Base-by-base conservation (phyloP, 2,113 vertebrate species). In the Prolemur simus region DNA sequence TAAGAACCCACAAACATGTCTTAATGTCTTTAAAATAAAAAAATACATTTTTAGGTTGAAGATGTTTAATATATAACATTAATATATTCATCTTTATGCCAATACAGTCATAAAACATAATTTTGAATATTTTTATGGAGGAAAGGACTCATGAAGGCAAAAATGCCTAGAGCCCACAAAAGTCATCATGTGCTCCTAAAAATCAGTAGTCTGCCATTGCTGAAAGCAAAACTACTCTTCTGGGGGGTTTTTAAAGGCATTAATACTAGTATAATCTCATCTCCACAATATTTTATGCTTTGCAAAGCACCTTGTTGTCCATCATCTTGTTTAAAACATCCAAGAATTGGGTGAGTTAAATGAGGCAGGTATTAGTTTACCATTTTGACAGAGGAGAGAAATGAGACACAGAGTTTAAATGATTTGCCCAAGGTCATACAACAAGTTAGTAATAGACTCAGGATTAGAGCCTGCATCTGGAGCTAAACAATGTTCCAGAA, bases 401-500 rank as follows among this genome's bases (percentile, higher is more conserved):
- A 86, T 73, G 47, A 84, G 20, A 85, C 37, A 52, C 20, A 85
- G 6, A 39, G 5, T 60, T 78, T 60, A 68, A 82, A 60, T 29
- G 29, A 95, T 56, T 89, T 88, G 13, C 21, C 45, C 34, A 63
- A 78, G 5, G 21, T 88, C 20, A n/a, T 49, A 95, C 5, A 95
- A 8, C 0, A 69, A 54, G 63, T 69, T 39, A 86, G 21, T 69
- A 87, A 63, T 4, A 71, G 42, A 89, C 7, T 84, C 10, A 23
- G 3, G 21, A 77, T 83, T 12, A 80, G n/a, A 52, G 21, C 32
- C 39, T 34, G 29, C 20, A 71, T 89, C 42, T 58, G 29, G 18
- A 89, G 34, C 37, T 91, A n/a, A 93, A 68, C 9, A 73, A 89
- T 64, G 25, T 60, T 90, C 17, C 60, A 92, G 13, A 96, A 96